Evolutionary conservation across 2,797 vertebrate species (phyloP), one percentile per base, ranked within the genome.

Genomic region (Luscinia megarhynchos): DNA sequence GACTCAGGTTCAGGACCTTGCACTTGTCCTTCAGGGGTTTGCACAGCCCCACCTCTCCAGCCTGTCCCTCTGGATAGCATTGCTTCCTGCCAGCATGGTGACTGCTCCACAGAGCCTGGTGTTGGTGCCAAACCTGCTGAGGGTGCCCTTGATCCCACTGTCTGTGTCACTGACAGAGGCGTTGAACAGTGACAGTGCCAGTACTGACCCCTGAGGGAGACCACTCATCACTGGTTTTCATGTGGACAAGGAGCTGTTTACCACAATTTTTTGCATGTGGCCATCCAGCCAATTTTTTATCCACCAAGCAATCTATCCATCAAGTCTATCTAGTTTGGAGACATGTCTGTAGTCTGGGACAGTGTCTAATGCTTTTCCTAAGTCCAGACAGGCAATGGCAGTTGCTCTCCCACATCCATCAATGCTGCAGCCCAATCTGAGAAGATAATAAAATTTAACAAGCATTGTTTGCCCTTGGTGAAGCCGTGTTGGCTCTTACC

Each of bases 231-330:
- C 34, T 46, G 55, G 13, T 54, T 46, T 77, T n/a, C 55, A 34
- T 12, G 24, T 34, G 41, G 41, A 26, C 34, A 54, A 30, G 26
- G 24, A 54, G 11, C 30, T 61, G 16, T 12, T 85, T 55, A 30
- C 16, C 19, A 34, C 54, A 61, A 10, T 26, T 41, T 12, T 54
- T 23, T 36, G 22, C 0, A 1, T 68, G 36, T 0, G 0, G 18
- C 30, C 34, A 24, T 54, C 32, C 32, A 55, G 6, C 10, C 26
- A 36, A 22, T 55, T 62, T 30, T 74, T 68, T 27, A 36, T 61
- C 18, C 18, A 27, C 18, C 14, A 46, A 6, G 69, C 36, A 12
- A 40, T 34, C 54, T 22, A 55, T 61, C 21, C 34, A 68, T 74
- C 34, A 54, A 54, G 21, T 62, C 41, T 41, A 1, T 68, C 48